Evolutionary conservation across 2,797 vertebrate genomes (phyloP), one percentile per base, ranked within the genome.

Genomic region (Neosalanx taihuensis): DNA sequence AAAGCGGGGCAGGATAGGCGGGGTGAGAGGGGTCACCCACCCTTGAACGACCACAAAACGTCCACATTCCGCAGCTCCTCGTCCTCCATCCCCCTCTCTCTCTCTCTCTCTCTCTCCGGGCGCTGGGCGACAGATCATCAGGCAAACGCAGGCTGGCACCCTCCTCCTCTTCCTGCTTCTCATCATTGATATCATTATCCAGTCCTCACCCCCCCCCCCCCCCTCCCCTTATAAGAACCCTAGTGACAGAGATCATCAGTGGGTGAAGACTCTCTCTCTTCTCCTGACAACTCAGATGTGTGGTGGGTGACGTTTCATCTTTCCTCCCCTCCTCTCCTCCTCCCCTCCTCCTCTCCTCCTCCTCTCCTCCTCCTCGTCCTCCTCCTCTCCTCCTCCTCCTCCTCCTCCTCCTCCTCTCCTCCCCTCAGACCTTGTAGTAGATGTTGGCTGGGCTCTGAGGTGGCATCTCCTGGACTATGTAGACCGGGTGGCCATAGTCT

Each of bases 391-490:
- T 59, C 71, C 33, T 74, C 59, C 23, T 26, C 23, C 23, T 81
- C 74, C 51, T 75, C 79, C 53, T 68, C 72, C 29, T 33, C 57
- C 18, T 12, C 37, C 41, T 30, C 46, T 77, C 79, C 75, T 60
- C 71, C 31, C 73, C 61, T 95, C 93, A 95, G 86, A 95, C 94
- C 81, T 95, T 95, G 92, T 95, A 95, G 92, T 95, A 95, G 89
- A 95, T 95, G 89, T 95, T 92, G 81, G 97, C 96, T n/a, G 94
- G 93, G 86, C 94, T 95, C 89, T 94, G 94, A 5, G 94, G 93
- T 12, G 94, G 94, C 93, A 95, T 94, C 89, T 95, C 94, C 87
- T 95, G 94, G 75, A 95, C 94, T 57, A 95, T 95, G 90, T 95
- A 95, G 87, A 95, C 94, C 3, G 94, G 94, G 83, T 95, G 94